phyloP scores from a whole-genome alignment of 2,797 vertebrate species.

The Eremophila alpestris region DNA sequence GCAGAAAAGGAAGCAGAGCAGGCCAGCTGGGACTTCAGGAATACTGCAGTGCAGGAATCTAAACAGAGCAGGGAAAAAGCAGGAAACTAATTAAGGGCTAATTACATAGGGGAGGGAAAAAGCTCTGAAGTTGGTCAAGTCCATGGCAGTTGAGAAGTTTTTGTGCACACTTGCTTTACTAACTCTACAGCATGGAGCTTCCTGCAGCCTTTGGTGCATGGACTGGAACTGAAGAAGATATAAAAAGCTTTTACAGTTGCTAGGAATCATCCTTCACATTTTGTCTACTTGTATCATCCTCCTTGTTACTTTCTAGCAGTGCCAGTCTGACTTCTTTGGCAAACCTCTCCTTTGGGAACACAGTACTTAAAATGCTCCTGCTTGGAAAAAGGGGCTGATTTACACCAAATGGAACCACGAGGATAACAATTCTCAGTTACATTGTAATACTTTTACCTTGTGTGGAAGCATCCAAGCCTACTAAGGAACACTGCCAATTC shows the following conservation, averaged over 20 bases:
- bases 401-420: neutral
- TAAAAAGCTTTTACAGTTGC: neutral
- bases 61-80: neutral
- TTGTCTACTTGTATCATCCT: neutral
- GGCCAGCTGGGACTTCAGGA: neutral
- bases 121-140: neutral
- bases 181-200: neutral
- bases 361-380: fast-evolving
- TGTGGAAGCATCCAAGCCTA: neutral
- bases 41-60: neutral
- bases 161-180: neutral
- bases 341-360: neutral
- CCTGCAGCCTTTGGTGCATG: neutral
- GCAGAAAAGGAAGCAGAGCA: neutral
- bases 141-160: fast-evolving
- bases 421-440: neutral
- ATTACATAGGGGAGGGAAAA: fast-evolving
- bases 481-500: neutral
- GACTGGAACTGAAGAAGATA: too few species aligned
- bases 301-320: neutral
- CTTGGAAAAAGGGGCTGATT: neutral
- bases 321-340: neutral
- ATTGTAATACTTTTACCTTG: neutral
- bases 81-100: neutral
- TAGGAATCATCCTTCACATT: neutral